Percentiles rank a stretch among this genome's conserved stretches.
Evolutionary conservation across 2,888 invertebrate species (phyloP).

Genomic region (Chrysolina americana): DNA sequence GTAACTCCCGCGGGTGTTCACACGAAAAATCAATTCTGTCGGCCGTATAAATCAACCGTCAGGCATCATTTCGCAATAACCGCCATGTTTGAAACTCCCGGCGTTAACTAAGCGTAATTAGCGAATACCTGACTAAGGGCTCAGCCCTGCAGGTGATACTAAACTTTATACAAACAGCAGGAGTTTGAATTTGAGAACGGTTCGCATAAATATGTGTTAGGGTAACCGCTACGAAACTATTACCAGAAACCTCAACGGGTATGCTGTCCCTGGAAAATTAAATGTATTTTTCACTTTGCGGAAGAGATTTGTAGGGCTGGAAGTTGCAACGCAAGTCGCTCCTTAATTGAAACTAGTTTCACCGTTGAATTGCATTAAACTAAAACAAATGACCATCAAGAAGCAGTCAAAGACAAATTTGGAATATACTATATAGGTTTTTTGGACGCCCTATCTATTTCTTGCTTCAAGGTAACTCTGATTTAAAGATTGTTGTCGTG

Average conservation of each 20-base stretch:
- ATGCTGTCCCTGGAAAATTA: conserved; percentile 29
- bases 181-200: conserved; percentile 53
- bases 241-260: conserved; percentile 34
- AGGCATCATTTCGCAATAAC: conserved; percentile 27
- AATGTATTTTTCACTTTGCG: conserved; percentile 38
- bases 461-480: no score
- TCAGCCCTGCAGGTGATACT: conserved; percentile 47
- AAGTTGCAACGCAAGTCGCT: background rate
- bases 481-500: no score
- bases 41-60: conserved; percentile 29
- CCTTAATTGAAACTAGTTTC: no score
- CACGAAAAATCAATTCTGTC: conserved; percentile 20
- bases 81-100: conserved; percentile 24
- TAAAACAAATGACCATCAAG: no score
- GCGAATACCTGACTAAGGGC: conserved; percentile 40
- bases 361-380: no score
- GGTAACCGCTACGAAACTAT: conserved; percentile 43
- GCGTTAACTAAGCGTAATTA: conserved; percentile 34
- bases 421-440: no score
- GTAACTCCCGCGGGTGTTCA: background rate
- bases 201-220: conserved; percentile 54
- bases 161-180: conserved; percentile 55
- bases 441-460: no score
- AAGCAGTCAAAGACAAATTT: no score
- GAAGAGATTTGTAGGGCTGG: conserved; percentile 3